Conservation (phyloP, 1,140 invertebrate genomes). For the Steinernema khuongi region DNA sequence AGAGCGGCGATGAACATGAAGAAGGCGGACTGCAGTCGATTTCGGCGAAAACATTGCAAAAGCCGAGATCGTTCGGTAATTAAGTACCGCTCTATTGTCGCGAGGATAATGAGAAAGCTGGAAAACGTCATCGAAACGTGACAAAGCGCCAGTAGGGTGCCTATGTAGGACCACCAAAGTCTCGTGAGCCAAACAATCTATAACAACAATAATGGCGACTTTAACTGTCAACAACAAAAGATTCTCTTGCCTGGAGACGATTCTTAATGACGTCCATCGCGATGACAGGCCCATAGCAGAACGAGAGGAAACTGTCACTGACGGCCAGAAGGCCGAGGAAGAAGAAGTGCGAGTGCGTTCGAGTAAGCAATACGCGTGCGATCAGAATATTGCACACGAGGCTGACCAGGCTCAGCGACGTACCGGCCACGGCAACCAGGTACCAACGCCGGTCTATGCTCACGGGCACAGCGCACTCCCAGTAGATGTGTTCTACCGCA, state of each 20-base stretch:
- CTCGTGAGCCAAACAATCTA: slow-evolving; percentile 34
- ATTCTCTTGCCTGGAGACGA: slow-evolving; percentile 19
- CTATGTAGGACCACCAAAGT: slow-evolving; percentile 36
- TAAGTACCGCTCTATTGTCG: slow-evolving; percentile 38
- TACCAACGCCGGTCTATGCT: slow-evolving; percentile 34
- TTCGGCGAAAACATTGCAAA: slow-evolving; percentile 28
- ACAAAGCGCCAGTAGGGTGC: slow-evolving; percentile 29
- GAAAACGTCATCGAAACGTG: slow-evolving; percentile 41
- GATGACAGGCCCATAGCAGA: slow-evolving; percentile 39
- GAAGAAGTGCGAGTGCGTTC: slow-evolving; percentile 37
- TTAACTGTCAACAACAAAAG: neutral
- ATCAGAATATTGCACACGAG: slow-evolving; percentile 34
- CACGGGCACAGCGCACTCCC: slow-evolving; percentile 25
- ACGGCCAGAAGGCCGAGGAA: slow-evolving; percentile 39
- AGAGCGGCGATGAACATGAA: slow-evolving; percentile 33
- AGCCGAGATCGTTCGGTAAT: slow-evolving; percentile 29
- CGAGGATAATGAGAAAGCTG: slow-evolving; percentile 38
- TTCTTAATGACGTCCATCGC: slow-evolving; percentile 44
- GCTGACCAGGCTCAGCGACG: slow-evolving; percentile 27
- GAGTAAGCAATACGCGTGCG: slow-evolving; percentile 27
- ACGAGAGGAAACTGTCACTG: slow-evolving; percentile 35
- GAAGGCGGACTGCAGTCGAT: slow-evolving; percentile 12
- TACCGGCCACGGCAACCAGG: slow-evolving; percentile 40
- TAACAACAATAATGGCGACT: slow-evolving; percentile 19
- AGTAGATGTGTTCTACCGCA: neutral